These are phyloP conservation scores for Bovichtus variegatus DNA, from an alignment of 2,797 vertebrate species.

Conservation along the genomic window DNA sequence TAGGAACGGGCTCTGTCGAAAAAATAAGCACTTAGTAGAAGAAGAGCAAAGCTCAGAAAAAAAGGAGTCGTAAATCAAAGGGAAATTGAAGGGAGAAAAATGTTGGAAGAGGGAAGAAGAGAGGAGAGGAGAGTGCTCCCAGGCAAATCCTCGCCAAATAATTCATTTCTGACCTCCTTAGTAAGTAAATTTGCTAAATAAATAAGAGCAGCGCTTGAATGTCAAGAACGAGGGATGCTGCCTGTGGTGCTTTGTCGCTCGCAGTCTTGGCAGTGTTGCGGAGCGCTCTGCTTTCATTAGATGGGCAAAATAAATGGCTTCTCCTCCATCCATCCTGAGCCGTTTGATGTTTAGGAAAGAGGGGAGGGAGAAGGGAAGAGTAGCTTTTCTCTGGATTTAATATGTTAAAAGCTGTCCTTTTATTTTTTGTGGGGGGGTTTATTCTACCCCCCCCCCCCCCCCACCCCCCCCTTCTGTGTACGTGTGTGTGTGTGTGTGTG, in stretches of 20 bases:
- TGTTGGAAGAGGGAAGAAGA: conserved; percentile 77
- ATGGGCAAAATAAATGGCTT: conserved; percentile 85
- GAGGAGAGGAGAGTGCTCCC: conserved; percentile 76
- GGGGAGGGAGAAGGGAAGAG: conserved; percentile 60
- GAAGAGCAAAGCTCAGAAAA: conserved; percentile 73
- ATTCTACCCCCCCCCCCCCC: conserved; percentile 57
- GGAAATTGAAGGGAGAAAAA: conserved; percentile 80
- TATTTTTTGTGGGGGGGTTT: conserved; percentile 70
- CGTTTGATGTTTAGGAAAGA: conserved; percentile 82
- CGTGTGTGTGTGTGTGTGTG: conserved; percentile 2
- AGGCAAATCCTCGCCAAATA: conserved; percentile 87
- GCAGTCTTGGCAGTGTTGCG: conserved; percentile 78
- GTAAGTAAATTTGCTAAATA: conserved; percentile 89
- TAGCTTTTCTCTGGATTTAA: conserved; percentile 85
- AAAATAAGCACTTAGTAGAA: conserved; percentile 80
- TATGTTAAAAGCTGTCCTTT: conserved; percentile 87
- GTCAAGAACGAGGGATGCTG: conserved; percentile 82
- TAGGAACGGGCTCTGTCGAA: conserved; percentile 77
- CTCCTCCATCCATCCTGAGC: conserved; percentile 79
- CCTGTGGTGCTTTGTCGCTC: conserved; percentile 82
- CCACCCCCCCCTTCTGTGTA: too few species aligned
- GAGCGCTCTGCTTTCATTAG: conserved; percentile 83
- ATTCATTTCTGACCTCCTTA: conserved; percentile 89
- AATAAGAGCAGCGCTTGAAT: conserved; percentile 87
- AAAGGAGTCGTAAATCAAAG: conserved; percentile 80